Evolutionary conservation across 2,797 vertebrate species (phyloP).

Genomic region (Garrulus glandarius): DNA sequence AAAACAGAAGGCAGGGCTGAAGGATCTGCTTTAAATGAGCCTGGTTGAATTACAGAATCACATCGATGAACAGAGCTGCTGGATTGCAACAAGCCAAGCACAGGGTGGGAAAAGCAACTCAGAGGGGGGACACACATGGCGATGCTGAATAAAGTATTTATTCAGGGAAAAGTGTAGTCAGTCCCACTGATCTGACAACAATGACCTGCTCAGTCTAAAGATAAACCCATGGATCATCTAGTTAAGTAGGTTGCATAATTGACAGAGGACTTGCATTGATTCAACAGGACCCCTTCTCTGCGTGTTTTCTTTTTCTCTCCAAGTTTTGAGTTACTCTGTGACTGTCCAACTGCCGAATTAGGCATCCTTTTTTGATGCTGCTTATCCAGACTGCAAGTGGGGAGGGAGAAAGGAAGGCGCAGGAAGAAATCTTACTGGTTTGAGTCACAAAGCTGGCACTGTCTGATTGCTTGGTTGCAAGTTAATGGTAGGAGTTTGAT

Average conservation of each 20-base stretch:
- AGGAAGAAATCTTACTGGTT: slow-evolving; percentile 75
- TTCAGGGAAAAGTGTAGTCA: neutral
- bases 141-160: neutral
- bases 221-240: slow-evolving; percentile 10
- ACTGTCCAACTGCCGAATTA: neutral
- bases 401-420: slow-evolving; percentile 44
- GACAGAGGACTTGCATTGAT: slow-evolving; percentile 9
- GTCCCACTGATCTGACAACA: slow-evolving; percentile 20
- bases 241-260: neutral
- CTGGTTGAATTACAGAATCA: slow-evolving; percentile 1
- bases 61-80: neutral
- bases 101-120: slow-evolving; percentile 24
- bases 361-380: slow-evolving; percentile 27
- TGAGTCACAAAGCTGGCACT: slow-evolving; percentile 73
- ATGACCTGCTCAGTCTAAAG: slow-evolving; percentile 42
- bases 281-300: slow-evolving; percentile 1
- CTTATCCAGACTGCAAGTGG: slow-evolving; percentile 56
- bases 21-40: slow-evolving; percentile 24
- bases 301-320: neutral
- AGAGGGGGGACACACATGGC: neutral
- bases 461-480: slow-evolving; percentile 71
- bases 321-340: slow-evolving; percentile 1
- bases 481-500: slow-evolving; percentile 73
- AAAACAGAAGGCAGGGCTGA: slow-evolving; percentile 32
- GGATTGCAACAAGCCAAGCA: slow-evolving; percentile 45